phyloP scores from a whole-genome alignment of 2,888 invertebrate genomes.

The Caenorhabditis sp. region DNA sequence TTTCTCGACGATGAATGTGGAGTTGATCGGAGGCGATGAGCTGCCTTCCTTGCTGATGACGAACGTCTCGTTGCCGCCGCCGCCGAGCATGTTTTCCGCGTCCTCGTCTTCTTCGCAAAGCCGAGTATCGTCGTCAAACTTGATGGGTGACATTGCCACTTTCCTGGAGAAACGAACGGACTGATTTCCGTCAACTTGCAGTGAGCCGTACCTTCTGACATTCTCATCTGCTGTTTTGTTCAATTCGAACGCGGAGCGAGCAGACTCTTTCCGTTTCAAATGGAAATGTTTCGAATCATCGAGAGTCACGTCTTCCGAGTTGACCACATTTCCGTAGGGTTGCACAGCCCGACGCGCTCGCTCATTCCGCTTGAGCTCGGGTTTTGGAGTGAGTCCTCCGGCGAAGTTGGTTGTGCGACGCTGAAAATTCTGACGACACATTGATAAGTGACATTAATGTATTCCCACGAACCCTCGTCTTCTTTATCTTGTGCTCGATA shows the following conservation, averaged over 20 bases:
- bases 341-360: slow-evolving; percentile 33
- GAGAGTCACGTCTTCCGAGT: slow-evolving; percentile 34
- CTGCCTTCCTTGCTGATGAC: slow-evolving; percentile 6
- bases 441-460: not conserved
- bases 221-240: slow-evolving; percentile 26
- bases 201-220: slow-evolving; percentile 33
- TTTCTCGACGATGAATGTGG: slow-evolving; percentile 15
- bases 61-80: slow-evolving; percentile 34
- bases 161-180: slow-evolving; percentile 6
- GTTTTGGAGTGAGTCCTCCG: slow-evolving; percentile 46
- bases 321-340: slow-evolving; percentile 50
- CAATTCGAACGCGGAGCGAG: slow-evolving; percentile 9
- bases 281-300: slow-evolving; percentile 25
- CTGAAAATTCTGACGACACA: slow-evolving; percentile 24
- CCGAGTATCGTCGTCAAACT: slow-evolving; percentile 36
- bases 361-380: slow-evolving; percentile 50
- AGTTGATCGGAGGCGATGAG: too few species aligned
- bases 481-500: slow-evolving; percentile 46
- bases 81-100: too few species aligned
- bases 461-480: slow-evolving; percentile 33
- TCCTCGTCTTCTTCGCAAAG: slow-evolving; percentile 36
- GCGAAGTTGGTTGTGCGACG: slow-evolving; percentile 34
- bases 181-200: not conserved
- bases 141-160: slow-evolving; percentile 52
- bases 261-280: not conserved